Conservation (phyloP, 2,113 vertebrate genomes). For the Pholis gunnellus region DNA sequence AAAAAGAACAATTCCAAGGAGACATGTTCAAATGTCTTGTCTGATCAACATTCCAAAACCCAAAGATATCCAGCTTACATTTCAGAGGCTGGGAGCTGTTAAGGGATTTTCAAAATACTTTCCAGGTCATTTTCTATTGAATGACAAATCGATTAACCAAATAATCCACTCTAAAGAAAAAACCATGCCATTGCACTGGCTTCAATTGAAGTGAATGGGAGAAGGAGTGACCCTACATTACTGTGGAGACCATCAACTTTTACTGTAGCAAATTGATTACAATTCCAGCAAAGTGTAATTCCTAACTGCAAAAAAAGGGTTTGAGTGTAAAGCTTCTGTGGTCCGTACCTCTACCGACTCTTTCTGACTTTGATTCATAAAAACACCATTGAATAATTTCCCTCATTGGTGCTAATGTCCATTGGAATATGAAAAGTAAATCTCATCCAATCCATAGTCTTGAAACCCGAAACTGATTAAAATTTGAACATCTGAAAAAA, state of each 20-base stretch:
- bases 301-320: neutral
- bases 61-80: neutral
- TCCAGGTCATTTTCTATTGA: neutral
- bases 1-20: neutral
- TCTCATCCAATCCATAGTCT: neutral
- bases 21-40: neutral
- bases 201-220: neutral
- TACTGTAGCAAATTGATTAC: neutral
- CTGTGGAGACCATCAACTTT: constrained; percentile 21
- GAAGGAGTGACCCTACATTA: neutral
- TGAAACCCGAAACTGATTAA: neutral
- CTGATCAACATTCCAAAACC: neutral
- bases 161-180: neutral
- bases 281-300: constrained; percentile 22
- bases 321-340: neutral
- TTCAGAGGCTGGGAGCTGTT: neutral
- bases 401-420: neutral
- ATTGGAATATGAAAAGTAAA: constrained; percentile 4
- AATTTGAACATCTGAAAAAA: constrained; percentile 16
- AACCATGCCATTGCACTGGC: neutral
- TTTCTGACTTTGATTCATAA: constrained; percentile 1
- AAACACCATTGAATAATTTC: neutral
- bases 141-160: neutral
- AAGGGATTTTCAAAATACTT: neutral
- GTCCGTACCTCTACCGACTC: neutral